phyloP scores from a whole-genome alignment of 2,113 vertebrate species.

The Mus pahari region DNA sequence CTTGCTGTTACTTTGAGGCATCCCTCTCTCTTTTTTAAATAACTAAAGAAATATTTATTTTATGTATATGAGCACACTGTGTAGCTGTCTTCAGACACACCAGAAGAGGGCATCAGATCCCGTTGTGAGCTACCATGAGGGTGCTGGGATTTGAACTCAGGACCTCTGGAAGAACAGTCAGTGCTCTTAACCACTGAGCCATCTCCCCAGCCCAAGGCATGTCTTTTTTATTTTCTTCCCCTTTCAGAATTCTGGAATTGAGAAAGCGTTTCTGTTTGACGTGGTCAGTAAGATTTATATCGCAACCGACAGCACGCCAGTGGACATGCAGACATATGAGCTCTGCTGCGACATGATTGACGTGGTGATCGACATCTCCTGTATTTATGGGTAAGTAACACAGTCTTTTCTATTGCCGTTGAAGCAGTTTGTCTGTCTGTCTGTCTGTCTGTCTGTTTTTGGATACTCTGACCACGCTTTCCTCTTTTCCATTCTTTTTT shows the following conservation, averaged over 20 bases:
- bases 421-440: not conserved
- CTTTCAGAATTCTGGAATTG: conserved; percentile 93
- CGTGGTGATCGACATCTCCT: conserved; percentile 93
- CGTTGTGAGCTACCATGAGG: too few species aligned
- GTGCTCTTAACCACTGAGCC: too few species aligned
- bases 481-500: not conserved
- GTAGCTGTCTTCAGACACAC: too few species aligned
- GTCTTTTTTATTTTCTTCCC: conserved; percentile 59
- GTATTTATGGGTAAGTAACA: conserved; percentile 92
- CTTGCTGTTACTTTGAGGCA: conserved; percentile 45
- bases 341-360: conserved; percentile 95
- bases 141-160: too few species aligned
- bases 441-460: too few species aligned
- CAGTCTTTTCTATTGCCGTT: not conserved
- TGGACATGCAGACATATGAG: conserved; percentile 93
- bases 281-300: conserved; percentile 95
- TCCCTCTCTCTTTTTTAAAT: not conserved
- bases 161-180: too few species aligned
- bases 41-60: too few species aligned
- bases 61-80: too few species aligned
- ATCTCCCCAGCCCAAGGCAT: too few species aligned
- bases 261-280: conserved; percentile 94
- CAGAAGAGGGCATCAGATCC: too few species aligned
- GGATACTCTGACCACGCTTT: not conserved
- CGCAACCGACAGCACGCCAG: conserved; percentile 91